Conservation (phyloP, 2,797 vertebrate species). For the Psittacula echo region DNA sequence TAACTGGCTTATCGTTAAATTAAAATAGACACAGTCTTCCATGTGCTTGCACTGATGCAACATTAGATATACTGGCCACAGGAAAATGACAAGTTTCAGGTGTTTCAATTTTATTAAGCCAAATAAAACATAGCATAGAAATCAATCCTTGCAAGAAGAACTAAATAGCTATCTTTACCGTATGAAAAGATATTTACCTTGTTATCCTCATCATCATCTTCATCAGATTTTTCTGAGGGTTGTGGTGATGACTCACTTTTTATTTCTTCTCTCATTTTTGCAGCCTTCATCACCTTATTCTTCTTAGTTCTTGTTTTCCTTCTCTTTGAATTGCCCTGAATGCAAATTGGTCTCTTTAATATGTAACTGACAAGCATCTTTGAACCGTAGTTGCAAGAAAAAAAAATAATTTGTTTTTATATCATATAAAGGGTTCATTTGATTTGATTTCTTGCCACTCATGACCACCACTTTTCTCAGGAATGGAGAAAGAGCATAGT, state of each 20-base stretch:
- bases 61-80: not conserved
- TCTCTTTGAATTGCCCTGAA: slow-evolving; percentile 90
- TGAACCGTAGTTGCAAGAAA: not conserved
- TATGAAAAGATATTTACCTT: slow-evolving; percentile 69
- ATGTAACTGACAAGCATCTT: not conserved
- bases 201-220: slow-evolving; percentile 86
- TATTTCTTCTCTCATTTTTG: slow-evolving; percentile 87
- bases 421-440: not conserved
- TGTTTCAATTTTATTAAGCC: not conserved
- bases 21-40: not conserved
- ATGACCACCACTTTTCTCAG: not conserved
- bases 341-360: slow-evolving; percentile 48
- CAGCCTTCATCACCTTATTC: slow-evolving; percentile 86
- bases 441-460: not conserved
- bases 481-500: not conserved
- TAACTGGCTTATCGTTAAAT: not conserved
- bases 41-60: not conserved
- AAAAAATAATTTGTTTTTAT: not conserved
- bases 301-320: slow-evolving; percentile 92
- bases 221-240: slow-evolving; percentile 91
- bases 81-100: not conserved
- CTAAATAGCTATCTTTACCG: not conserved
- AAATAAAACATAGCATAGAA: not conserved
- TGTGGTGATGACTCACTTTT: slow-evolving; percentile 92
- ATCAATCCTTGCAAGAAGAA: not conserved